A percentile compares a stretch with the other conserved stretches of the same genome.
phyloP scores from a whole-genome alignment of 2,888 invertebrate species.

The Tiliacea aurago region DNA sequence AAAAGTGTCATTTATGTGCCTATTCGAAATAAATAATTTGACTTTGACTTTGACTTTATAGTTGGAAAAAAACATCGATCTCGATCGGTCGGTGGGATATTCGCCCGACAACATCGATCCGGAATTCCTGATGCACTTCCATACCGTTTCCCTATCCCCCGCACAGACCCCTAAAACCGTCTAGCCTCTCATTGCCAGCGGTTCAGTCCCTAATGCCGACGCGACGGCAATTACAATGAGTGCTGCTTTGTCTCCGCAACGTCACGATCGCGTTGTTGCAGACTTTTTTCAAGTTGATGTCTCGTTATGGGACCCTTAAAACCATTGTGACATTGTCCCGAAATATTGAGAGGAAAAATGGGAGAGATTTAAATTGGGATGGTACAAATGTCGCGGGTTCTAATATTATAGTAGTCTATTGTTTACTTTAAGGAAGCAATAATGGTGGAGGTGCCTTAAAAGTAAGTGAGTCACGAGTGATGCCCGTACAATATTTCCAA shows the following conservation, averaged over 20 bases:
- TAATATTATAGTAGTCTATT: background rate
- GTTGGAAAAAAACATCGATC: too few species aligned
- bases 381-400: background rate
- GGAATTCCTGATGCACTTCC: background rate
- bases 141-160: background rate
- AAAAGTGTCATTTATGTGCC: too few species aligned
- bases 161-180: slow-evolving; percentile 38
- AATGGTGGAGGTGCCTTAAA: background rate
- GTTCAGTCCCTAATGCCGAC: slow-evolving; percentile 65
- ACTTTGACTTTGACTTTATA: too few species aligned
- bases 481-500: background rate
- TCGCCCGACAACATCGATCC: background rate
- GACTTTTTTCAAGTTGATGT: slow-evolving; percentile 54
- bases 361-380: slow-evolving; percentile 27
- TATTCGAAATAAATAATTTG: too few species aligned
- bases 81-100: too few species aligned
- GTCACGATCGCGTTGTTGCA: slow-evolving; percentile 50
- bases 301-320: slow-evolving; percentile 64
- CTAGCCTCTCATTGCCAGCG: slow-evolving; percentile 51
- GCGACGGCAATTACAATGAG: slow-evolving; percentile 78
- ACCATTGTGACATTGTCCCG: slow-evolving; percentile 58
- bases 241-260: slow-evolving; percentile 72
- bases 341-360: slow-evolving; percentile 45
- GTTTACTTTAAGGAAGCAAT: background rate
- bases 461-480: too few species aligned